Base-by-base conservation (phyloP, 2,888 invertebrate species). In the Trachelus troglodyta region DNA sequence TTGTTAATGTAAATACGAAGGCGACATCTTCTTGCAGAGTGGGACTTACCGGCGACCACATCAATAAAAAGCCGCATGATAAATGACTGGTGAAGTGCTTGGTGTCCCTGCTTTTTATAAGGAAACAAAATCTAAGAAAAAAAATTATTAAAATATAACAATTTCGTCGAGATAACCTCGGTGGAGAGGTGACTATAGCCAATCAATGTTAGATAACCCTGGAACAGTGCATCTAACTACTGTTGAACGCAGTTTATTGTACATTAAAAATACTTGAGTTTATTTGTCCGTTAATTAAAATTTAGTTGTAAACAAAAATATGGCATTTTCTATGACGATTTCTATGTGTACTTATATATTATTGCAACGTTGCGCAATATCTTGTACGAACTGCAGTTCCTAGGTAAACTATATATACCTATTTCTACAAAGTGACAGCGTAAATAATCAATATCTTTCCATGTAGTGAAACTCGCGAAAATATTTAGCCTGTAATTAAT, bases 181-280 rank as follows among this genome's bases (percentile, higher is more conserved):
- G 73, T 33, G 74, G 68, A 34, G 34, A 31, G 75, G 69, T 74
- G 37, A 69, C 74, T 77, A 31, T 77, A 77, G 82, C 82, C 83
- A 86, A 85, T 86, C 87, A 83, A 80, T 79, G 68, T 74, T 76
- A 83, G 89, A 89, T 89, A 89, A 89, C 89, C 88, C 83, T 84
- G 79, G 81, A 76, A 77, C 82, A 83, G 82, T 82, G 81, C 83
- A 85, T 81, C 81, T 82, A 75, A 80, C 80, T 78, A 33, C 35
- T 69, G 4, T 69, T 33, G 12, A 12, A 33, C 69, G 69, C 33
- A 69, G 12, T 31, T 30, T 30, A 31, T 31, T 31, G 31, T 31
- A 76, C 68, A 78, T 69, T 76, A 77, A 75, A 80, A 80, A 77
- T 77, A 76, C 74, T 79, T 69, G 4, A 74, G 3, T 77, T 75